Conservation (phyloP, 2,888 invertebrate genomes). For the Meteorus cinctellus region DNA sequence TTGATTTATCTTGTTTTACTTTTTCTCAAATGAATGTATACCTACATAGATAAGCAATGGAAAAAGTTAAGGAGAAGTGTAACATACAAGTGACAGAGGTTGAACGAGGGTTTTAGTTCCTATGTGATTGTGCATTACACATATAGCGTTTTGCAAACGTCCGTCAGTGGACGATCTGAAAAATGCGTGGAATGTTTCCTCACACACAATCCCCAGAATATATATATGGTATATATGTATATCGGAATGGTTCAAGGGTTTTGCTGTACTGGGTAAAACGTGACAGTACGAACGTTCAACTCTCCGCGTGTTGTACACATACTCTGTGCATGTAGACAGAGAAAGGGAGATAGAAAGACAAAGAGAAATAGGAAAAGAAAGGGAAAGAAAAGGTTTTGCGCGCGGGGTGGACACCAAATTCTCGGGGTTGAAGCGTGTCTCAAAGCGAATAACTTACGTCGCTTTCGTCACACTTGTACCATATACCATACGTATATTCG, state of each 20-base stretch:
- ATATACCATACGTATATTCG: background rate
- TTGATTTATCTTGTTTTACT: no score
- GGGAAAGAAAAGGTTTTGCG: constrained; percentile 33
- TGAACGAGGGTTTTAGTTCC: constrained; percentile 57
- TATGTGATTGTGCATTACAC: constrained; percentile 57
- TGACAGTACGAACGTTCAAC: constrained; percentile 41
- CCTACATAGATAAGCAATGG: constrained; percentile 37
- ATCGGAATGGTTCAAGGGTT: background rate
- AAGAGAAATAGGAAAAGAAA: background rate
- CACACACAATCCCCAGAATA: background rate
- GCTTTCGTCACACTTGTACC: constrained; percentile 44
- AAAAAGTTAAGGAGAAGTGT: constrained; percentile 37
- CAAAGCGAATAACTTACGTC: constrained; percentile 65
- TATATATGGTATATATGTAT: constrained; percentile 33
- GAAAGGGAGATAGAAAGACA: no score
- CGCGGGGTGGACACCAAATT: constrained; percentile 56
- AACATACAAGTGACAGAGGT: constrained; percentile 37
- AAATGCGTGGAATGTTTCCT: constrained; percentile 63
- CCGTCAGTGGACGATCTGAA: constrained; percentile 60
- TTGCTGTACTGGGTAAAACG: constrained; percentile 35
- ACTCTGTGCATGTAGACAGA: constrained; percentile 39
- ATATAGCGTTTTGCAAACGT: constrained; percentile 30
- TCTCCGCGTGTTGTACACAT: constrained; percentile 31
- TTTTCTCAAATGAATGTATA: background rate
- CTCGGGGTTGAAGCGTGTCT: constrained; percentile 54